phyloP scores from a whole-genome alignment of 2,888 invertebrate species.

The Branchinecta sandiegonensis region DNA sequence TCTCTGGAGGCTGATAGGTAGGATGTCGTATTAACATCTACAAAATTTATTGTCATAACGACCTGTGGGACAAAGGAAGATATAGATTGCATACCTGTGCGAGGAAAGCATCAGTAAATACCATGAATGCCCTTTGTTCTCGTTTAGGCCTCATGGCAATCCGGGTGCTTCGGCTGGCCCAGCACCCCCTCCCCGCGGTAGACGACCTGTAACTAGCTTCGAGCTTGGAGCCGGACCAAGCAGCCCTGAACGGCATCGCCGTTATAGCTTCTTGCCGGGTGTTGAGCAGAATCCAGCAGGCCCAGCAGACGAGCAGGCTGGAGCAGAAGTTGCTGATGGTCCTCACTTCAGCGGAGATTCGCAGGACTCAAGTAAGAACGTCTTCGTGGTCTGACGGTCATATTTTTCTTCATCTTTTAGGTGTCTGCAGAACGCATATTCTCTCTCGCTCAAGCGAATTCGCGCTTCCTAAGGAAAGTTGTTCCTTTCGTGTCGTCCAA shows the following conservation, averaged over 20 bases:
- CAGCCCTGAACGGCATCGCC: background rate
- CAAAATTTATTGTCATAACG: too few species aligned
- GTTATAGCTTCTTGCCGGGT: background rate
- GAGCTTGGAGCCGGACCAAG: conserved; percentile 8
- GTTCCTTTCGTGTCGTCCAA: too few species aligned
- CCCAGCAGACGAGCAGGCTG: background rate
- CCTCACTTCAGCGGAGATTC: conserved; percentile 10
- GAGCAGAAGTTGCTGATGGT: background rate
- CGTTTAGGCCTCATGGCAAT: background rate
- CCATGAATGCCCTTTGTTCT: background rate
- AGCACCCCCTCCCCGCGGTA: conserved; percentile 9
- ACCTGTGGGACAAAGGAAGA: too few species aligned
- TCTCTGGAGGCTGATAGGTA: too few species aligned
- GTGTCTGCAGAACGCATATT: too few species aligned
- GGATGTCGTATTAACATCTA: too few species aligned
- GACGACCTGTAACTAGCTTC: background rate
- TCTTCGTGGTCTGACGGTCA: background rate
- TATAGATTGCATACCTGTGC: too few species aligned
- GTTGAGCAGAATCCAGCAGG: conserved; percentile 10
- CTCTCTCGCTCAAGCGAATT: too few species aligned
- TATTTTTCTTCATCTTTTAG: too few species aligned
- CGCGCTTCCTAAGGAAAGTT: too few species aligned
- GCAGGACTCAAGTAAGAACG: background rate
- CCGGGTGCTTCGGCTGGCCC: background rate
- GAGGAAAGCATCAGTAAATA: too few species aligned